phyloP scores from a whole-genome alignment of 2,113 vertebrate species.

The Microcebus ravelobensis region DNA sequence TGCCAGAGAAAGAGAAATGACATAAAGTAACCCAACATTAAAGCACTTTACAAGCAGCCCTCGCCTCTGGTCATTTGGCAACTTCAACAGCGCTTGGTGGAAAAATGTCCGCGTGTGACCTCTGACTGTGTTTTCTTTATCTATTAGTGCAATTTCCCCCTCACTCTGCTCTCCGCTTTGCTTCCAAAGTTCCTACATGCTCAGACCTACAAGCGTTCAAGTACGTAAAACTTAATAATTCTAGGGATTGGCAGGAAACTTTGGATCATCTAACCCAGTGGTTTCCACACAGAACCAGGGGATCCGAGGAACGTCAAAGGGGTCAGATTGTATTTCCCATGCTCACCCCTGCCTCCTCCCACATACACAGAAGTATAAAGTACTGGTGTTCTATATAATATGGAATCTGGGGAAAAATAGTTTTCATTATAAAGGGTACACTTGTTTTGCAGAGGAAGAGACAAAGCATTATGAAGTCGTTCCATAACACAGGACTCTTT shows the following conservation, averaged over 20 bases:
- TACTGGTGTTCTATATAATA: not conserved
- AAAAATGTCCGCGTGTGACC: not conserved
- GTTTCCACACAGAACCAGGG: not conserved
- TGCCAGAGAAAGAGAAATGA: not conserved
- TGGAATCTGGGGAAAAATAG: not conserved
- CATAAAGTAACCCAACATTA: not conserved
- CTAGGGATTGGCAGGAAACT: not conserved
- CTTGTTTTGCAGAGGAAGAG: not conserved
- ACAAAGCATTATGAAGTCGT: not conserved
- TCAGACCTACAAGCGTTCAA: not conserved
- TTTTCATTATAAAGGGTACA: not conserved
- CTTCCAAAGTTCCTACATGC: not conserved
- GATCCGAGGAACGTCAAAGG: not conserved
- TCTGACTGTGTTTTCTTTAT: not conserved
- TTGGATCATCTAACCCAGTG: not conserved
- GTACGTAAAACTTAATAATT: not conserved
- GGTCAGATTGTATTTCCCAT: not conserved
- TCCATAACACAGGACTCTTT: not conserved
- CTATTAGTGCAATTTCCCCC: not conserved
- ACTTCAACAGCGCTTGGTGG: not conserved
- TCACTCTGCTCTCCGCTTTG: not conserved
- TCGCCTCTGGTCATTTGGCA: not conserved
- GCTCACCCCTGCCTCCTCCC: not conserved
- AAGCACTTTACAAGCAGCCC: not conserved
- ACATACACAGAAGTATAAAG: not conserved